phyloP scores from a whole-genome alignment of 1,140 invertebrate genomes.

The Radopholus similis region DNA sequence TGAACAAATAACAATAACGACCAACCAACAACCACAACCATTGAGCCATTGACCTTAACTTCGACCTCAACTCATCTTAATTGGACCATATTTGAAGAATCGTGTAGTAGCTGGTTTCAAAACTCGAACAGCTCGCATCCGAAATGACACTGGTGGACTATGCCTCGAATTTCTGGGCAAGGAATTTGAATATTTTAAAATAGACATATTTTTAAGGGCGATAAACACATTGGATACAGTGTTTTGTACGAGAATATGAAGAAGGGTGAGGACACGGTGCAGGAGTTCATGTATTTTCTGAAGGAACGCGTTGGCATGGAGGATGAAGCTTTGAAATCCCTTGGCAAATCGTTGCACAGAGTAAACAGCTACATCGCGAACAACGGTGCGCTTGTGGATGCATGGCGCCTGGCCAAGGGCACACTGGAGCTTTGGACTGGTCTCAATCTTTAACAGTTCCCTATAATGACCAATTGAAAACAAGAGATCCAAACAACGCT shows the following conservation, averaged over 20 bases:
- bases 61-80: too few species aligned
- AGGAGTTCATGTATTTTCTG: slow-evolving; percentile 48
- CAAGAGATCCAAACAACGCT: slow-evolving; percentile 47
- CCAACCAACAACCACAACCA: too few species aligned
- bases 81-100: too few species aligned
- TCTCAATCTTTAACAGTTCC: background rate
- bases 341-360: slow-evolving; percentile 45
- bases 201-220: slow-evolving; percentile 48
- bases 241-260: slow-evolving; percentile 58
- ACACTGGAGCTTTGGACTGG: slow-evolving; percentile 53
- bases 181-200: slow-evolving; percentile 14
- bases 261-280: slow-evolving; percentile 46
- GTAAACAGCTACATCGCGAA: slow-evolving; percentile 38
- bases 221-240: slow-evolving; percentile 54
- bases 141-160: slow-evolving; percentile 27
- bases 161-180: slow-evolving; percentile 47
- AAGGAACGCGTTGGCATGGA: slow-evolving; percentile 51
- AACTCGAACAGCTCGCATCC: too few species aligned
- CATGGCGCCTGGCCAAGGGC: slow-evolving; percentile 54
- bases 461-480: background rate
- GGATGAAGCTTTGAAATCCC: slow-evolving; percentile 47
- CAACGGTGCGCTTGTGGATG: slow-evolving; percentile 48
- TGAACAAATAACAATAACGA: too few species aligned
- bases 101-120: too few species aligned
- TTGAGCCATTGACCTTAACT: too few species aligned